Conservation (phyloP, 2,113 vertebrate species). For the Stegostoma tigrinum region DNA sequence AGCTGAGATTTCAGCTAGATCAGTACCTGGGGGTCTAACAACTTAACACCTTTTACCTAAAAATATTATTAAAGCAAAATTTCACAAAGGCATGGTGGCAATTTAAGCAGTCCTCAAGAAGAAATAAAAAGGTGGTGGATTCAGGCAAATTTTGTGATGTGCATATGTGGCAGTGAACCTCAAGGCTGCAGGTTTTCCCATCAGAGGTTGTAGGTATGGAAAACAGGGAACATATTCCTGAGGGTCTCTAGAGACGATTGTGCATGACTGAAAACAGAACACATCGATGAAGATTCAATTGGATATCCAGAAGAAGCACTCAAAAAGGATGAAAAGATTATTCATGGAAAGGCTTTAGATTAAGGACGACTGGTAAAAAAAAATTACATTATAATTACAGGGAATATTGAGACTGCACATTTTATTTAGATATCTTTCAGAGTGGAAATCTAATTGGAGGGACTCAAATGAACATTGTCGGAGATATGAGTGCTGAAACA, state of each 20-base stretch:
- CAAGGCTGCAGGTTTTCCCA: background rate
- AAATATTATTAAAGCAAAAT: background rate
- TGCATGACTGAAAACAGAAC: too few species aligned
- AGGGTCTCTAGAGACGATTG: too few species aligned
- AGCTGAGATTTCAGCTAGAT: background rate
- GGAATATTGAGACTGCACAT: background rate
- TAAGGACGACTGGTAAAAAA: background rate
- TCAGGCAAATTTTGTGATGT: background rate
- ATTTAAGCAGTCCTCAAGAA: background rate
- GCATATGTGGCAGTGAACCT: background rate
- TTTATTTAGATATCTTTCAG: background rate
- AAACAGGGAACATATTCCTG: too few species aligned
- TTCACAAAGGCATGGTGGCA: background rate
- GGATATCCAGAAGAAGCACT: background rate
- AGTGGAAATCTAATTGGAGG: background rate
- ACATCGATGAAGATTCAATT: too few species aligned
- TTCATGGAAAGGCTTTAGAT: background rate
- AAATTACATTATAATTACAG: background rate
- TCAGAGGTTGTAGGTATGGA: background rate
- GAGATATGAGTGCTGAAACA: background rate
- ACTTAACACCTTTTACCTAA: background rate
- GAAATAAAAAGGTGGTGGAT: background rate
- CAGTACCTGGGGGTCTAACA: background rate
- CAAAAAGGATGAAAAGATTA: background rate
- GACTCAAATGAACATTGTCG: background rate